Evolutionary conservation across 64 coral and sea anemone genomes (phyloP).

Genomic region (Montipora sp.): DNA sequence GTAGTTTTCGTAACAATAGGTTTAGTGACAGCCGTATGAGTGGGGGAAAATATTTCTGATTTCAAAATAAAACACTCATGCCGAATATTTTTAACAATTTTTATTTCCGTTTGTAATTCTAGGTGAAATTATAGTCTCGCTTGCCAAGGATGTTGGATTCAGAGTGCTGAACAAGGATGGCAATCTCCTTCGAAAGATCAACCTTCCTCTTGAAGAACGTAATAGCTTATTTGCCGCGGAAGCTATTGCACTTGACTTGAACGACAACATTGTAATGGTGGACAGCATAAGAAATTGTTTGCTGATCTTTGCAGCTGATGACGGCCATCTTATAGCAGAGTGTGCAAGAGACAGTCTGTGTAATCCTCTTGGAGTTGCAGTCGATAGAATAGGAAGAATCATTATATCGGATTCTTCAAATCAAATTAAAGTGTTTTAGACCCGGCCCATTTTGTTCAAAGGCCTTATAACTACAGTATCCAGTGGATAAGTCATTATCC

Average conservation of each 20-base stretch:
- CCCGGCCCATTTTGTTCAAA: too few relatives aligned
- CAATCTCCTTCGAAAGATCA: conserved; percentile 51
- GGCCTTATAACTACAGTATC: too few relatives aligned
- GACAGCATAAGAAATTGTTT: conserved; percentile 66
- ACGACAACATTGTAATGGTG: conserved; percentile 74
- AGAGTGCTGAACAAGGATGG: conserved; percentile 62
- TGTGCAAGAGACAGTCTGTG: conserved; percentile 62
- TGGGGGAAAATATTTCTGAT: too few relatives aligned
- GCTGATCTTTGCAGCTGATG: conserved; percentile 50
- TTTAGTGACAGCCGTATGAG: too few relatives aligned
- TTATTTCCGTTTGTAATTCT: neutral
- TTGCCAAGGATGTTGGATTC: conserved; percentile 69
- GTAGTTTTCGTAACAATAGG: too few relatives aligned
- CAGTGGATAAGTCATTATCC: too few relatives aligned
- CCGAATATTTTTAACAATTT: neutral
- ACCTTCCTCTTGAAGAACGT: neutral
- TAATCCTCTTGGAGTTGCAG: conserved; percentile 71
- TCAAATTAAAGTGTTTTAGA: conserved; percentile 64
- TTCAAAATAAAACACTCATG: too few relatives aligned
- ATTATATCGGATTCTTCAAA: conserved; percentile 73
- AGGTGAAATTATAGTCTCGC: conserved; percentile 71
- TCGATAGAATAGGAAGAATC: conserved; percentile 70
- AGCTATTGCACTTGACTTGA: conserved; percentile 56
- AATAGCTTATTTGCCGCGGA: conserved; percentile 58
- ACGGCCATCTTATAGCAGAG: conserved; percentile 69